Evolutionary conservation across 2,888 invertebrate species (phyloP), one percentile per base, ranked within the genome.

Genomic region (Aradus depressus): DNA sequence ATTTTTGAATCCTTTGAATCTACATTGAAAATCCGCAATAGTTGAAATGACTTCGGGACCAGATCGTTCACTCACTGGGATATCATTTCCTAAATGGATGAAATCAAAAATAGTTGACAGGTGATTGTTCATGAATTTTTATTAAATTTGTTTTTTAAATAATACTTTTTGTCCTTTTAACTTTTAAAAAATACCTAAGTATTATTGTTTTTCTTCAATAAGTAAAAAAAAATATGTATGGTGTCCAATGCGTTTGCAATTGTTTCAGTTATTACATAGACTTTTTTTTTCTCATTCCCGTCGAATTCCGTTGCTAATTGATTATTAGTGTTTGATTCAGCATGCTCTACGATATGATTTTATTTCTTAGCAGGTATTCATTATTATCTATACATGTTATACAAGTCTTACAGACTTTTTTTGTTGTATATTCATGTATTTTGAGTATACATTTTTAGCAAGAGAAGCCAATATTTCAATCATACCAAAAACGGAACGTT

Each of bases 51-150:
- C 54, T 51, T 52, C 56, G 48, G 55, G 52, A 51, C 53, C 55
- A 56, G 58, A 58, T 51, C 53, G 53, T 45, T 56, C 58, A 23
- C 37, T 58, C 16, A 41, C 58, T 74, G 47, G 47, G 77, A 60
- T 73, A 81, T 58, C 75, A 77, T 42, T 67, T 82, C 82, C 83
- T 2, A 75, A 79, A 62, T 84, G 84, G 84, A 82, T 84, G 80
- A 82, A 80, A 67, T 74, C 71, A 48, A 80, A 74, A 68, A 75
- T 79, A 59, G 70, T 67, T 50, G 77, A 75, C 56, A 72, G 71
- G 76, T 76, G 62, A 65, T 66, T 53, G 21, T 25, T 31, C 31
- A 44, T 39, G 2, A 19, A 51, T n/a, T 8, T 12, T 12, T 12
- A 38, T 19, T 28, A 26, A 14, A 3, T 19, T 3, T 26, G 8